Evolutionary conservation across 2,797 vertebrate species (phyloP).

Genomic region (Thamnophis elegans): DNA sequence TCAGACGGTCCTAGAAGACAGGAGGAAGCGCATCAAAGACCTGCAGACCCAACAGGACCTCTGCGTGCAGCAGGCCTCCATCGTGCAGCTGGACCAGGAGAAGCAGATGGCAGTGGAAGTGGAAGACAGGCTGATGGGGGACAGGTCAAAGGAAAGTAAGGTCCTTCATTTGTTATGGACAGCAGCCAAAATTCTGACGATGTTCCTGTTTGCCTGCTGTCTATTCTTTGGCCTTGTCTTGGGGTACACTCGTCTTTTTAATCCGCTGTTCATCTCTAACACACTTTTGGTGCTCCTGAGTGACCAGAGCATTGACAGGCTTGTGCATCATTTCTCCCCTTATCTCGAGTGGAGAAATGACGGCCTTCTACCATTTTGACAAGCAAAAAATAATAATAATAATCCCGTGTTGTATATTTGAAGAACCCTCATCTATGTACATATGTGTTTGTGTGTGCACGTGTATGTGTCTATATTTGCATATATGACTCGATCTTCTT

Average conservation of each 20-base stretch:
- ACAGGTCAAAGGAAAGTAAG: not conserved
- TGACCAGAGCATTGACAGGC: not conserved
- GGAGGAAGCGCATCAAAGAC: not conserved
- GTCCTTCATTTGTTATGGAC: not conserved
- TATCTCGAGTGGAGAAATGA: not conserved
- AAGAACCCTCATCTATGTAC: not conserved
- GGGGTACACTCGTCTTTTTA: not conserved
- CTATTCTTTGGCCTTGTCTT: not conserved
- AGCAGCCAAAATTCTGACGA: not conserved
- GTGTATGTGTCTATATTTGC: not conserved
- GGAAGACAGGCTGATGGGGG: not conserved
- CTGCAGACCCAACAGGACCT: conserved; percentile 20
- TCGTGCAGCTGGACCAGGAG: rapidly evolving
- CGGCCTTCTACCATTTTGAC: not conserved
- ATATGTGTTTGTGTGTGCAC: too few relatives aligned
- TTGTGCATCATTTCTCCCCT: not conserved
- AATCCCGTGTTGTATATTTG: not conserved
- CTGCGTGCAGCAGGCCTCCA: not conserved
- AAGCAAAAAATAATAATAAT: too few relatives aligned
- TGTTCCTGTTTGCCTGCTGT: not conserved
- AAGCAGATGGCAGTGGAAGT: not conserved
- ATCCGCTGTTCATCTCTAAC: not conserved
- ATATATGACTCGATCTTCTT: not conserved
- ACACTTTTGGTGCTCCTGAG: not conserved
- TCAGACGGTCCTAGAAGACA: rapidly evolving